These are phyloP conservation scores for Aporophyla lueneburgensis DNA, from an alignment of 2,888 invertebrate genomes.

Conservation along the genomic window DNA sequence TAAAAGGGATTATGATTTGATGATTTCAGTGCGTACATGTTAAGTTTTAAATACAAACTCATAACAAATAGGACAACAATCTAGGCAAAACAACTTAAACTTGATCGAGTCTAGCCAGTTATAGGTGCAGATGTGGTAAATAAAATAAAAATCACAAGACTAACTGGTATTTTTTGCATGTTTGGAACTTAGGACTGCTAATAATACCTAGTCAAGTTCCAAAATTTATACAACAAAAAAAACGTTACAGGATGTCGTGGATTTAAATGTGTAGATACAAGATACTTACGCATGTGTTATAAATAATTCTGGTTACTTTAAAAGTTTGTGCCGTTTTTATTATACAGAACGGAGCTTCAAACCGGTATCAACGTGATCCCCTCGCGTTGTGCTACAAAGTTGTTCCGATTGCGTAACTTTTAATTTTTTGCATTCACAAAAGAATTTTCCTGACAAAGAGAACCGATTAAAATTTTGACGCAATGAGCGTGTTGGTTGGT, in stretches of 20 bases:
- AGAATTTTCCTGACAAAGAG: slow-evolving; percentile 76
- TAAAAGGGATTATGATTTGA: background rate
- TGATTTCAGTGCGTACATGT: background rate
- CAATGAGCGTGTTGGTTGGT: slow-evolving; percentile 79
- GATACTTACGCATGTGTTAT: slow-evolving; percentile 40
- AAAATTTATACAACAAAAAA: slow-evolving; percentile 36
- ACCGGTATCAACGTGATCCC: slow-evolving; percentile 53
- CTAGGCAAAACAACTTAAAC: background rate
- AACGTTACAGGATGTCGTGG: slow-evolving; percentile 53
- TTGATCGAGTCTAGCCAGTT: background rate
- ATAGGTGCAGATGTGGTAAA: background rate
- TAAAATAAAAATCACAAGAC: slow-evolving; percentile 29
- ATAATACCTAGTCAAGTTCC: slow-evolving; percentile 28
- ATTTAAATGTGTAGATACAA: slow-evolving; percentile 53
- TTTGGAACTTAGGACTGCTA: slow-evolving; percentile 16
- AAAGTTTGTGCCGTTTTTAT: slow-evolving; percentile 50
- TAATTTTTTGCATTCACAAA: slow-evolving; percentile 67
- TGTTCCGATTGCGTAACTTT: slow-evolving; percentile 64
- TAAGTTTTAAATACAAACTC: background rate
- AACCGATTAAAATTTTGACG: slow-evolving; percentile 84
- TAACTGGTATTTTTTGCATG: slow-evolving; percentile 24
- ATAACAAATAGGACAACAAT: background rate
- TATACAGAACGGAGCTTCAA: slow-evolving; percentile 46
- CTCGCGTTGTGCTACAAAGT: slow-evolving; percentile 50
- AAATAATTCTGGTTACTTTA: slow-evolving; percentile 59